These are phyloP conservation scores for Orycteropus afer DNA, from an alignment of 2,113 vertebrate genomes.

Conservation along the genomic window DNA sequence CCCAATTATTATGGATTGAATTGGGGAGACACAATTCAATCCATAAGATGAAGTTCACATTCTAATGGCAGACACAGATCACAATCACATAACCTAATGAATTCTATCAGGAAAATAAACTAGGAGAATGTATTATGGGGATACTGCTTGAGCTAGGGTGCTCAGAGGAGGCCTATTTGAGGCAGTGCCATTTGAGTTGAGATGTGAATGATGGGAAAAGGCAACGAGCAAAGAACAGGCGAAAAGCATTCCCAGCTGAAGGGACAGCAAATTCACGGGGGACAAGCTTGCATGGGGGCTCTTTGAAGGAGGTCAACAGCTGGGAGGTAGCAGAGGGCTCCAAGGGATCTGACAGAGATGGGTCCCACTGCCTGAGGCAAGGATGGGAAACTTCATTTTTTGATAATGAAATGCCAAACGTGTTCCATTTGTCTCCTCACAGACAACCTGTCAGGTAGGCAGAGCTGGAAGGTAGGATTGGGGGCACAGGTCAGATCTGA, in stretches of 20 bases:
- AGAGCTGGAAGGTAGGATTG: too few relatives aligned
- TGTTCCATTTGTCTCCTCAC: neutral
- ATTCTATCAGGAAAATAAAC: neutral
- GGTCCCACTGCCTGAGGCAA: neutral
- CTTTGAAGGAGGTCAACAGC: neutral
- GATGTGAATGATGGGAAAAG: neutral
- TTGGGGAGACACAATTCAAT: neutral
- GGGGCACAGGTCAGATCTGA: neutral
- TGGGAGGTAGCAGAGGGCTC: neutral
- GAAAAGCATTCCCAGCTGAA: neutral
- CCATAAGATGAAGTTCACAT: neutral
- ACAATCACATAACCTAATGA: neutral
- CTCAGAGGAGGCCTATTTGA: neutral
- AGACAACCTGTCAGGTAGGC: neutral
- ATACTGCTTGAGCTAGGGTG: neutral
- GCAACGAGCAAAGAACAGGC: neutral
- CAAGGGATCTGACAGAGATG: neutral
- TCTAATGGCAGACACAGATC: neutral
- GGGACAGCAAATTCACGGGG: slow-evolving; percentile 28
- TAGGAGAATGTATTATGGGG: neutral
- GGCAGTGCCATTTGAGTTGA: neutral
- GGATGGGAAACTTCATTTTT: neutral
- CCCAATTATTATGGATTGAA: neutral
- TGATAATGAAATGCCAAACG: neutral
- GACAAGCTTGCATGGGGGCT: neutral